Conservation (phyloP, 53 echinoderm and acorn worm species). For the Stichopus horrens region DNA sequence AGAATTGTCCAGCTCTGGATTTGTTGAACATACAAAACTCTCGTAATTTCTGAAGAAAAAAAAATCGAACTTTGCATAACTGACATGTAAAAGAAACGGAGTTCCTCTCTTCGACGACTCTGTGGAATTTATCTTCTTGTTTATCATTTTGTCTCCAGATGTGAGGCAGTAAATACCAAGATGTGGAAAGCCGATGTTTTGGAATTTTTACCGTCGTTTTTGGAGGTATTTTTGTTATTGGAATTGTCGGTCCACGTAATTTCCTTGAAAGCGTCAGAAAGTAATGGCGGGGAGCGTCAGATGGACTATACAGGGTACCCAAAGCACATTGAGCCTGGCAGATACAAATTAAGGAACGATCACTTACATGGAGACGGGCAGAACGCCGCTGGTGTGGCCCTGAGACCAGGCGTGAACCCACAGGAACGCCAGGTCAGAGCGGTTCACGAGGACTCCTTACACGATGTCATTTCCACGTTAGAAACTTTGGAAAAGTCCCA, state of each 20-base stretch:
- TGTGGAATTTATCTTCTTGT: too few species aligned
- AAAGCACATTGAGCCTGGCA: neutral
- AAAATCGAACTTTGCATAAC: too few species aligned
- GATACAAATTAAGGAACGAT: neutral
- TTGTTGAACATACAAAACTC: too few species aligned
- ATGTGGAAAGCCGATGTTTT: neutral
- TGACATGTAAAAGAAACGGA: too few species aligned
- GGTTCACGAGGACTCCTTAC: neutral
- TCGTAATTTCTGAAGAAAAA: too few species aligned
- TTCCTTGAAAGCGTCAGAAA: neutral
- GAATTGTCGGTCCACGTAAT: neutral
- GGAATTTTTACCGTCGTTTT: neutral
- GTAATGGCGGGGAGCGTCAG: neutral
- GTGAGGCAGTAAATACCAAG: neutral
- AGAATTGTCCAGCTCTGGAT: too few species aligned
- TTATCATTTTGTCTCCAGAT: neutral
- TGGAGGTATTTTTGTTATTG: conserved; percentile 8
- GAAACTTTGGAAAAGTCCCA: neutral
- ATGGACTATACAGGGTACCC: neutral
- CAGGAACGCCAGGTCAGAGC: neutral
- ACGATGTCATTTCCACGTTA: neutral
- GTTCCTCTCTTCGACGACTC: too few species aligned
- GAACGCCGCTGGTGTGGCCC: neutral
- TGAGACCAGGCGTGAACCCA: neutral
- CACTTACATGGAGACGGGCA: neutral